A percentile compares a stretch with the other conserved stretches of the same genome.
Evolutionary conservation across 2,113 vertebrate genomes (phyloP).

Genomic region (Pterocles burchelli): DNA sequence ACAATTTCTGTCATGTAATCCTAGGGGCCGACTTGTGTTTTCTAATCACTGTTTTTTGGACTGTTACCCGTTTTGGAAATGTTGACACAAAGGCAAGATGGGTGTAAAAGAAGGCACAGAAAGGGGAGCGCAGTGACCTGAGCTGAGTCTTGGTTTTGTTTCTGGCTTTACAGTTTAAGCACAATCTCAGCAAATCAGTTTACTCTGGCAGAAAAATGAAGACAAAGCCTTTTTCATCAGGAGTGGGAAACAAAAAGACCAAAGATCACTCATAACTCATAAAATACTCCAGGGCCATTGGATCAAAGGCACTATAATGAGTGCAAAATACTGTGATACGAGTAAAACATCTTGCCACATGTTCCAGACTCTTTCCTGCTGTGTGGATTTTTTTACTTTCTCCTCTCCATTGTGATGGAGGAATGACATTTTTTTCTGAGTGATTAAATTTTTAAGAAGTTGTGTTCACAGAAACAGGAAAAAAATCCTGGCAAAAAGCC

Average conservation of each 20-base stretch:
- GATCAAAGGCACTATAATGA: not conserved
- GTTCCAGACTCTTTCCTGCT: not conserved
- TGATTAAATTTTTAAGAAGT: not conserved
- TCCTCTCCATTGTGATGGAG: not conserved
- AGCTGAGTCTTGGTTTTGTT: not conserved
- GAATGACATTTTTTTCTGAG: not conserved
- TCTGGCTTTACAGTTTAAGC: not conserved
- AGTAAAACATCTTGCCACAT: not conserved
- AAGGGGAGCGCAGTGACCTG: not conserved
- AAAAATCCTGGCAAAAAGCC: not conserved
- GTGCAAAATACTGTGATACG: not conserved
- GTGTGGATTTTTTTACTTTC: not conserved
- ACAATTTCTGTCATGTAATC: not conserved
- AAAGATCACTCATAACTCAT: constrained; percentile 2
- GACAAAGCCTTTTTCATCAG: not conserved
- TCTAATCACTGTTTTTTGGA: not conserved
- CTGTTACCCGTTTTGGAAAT: not conserved
- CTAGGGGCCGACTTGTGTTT: not conserved
- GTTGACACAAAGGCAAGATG: not conserved
- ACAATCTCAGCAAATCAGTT: not conserved
- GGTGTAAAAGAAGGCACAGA: not conserved
- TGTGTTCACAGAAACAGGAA: not conserved
- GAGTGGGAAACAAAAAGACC: not conserved
- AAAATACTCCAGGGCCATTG: not conserved
- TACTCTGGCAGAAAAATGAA: not conserved